Evolutionary conservation across 2,888 invertebrate genomes (phyloP).

Genomic region (Ypsolopha sequella): DNA sequence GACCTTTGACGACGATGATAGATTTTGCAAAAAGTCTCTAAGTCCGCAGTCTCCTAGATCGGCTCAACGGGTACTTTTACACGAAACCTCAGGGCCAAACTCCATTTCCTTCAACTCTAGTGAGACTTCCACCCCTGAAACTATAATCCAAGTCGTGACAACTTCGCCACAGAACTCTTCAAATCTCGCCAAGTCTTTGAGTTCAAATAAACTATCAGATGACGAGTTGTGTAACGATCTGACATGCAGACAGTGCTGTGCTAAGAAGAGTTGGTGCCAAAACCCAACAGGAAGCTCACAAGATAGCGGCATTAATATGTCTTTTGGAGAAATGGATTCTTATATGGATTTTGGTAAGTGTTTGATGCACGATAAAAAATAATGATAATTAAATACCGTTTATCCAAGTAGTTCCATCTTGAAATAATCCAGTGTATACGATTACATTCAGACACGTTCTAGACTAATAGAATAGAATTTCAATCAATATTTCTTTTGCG

Average conservation of each 20-base stretch:
- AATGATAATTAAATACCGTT: constrained; percentile 5
- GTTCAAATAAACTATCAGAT: constrained; percentile 70
- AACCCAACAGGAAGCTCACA: constrained; percentile 81
- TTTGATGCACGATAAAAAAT: neutral
- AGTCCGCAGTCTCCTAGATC: constrained; percentile 50
- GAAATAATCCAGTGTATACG: too few species aligned
- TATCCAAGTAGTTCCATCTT: constrained; percentile 8
- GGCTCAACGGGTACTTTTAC: constrained; percentile 51
- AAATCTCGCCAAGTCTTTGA: constrained; percentile 62
- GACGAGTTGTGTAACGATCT: constrained; percentile 67
- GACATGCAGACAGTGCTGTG: constrained; percentile 55
- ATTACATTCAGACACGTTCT: too few species aligned
- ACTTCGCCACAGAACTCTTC: constrained; percentile 42
- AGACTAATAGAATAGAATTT: too few species aligned
- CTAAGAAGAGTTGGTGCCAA: constrained; percentile 73
- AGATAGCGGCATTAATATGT: constrained; percentile 83
- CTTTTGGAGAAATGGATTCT: constrained; percentile 78
- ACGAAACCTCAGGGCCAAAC: constrained; percentile 53
- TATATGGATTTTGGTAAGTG: constrained; percentile 57
- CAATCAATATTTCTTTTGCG: too few species aligned
- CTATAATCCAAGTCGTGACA: constrained; percentile 61
- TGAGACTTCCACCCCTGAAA: constrained; percentile 65
- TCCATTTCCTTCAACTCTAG: constrained; percentile 65
- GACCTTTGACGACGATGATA: constrained; percentile 44
- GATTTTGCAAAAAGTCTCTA: constrained; percentile 37